Evolutionary conservation across 2,888 invertebrate genomes (phyloP).

Genomic region (Parnassius smintheus): DNA sequence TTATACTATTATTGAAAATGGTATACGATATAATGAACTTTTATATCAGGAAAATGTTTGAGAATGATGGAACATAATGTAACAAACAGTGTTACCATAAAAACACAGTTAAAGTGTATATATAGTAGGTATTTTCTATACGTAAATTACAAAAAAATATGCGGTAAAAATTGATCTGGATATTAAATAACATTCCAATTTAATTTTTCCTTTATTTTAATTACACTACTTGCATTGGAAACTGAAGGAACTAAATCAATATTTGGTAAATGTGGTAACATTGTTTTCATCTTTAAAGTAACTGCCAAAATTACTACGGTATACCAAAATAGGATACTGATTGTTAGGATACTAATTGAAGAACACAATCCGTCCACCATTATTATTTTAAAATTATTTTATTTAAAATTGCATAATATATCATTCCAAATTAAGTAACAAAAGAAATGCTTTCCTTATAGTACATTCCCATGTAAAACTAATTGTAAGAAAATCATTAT

Average conservation of each 20-base stretch:
- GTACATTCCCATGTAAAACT: conserved; percentile 39
- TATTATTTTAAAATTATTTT: background rate
- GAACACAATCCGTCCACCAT: background rate
- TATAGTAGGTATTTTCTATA: too few species aligned
- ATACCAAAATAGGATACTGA: too few species aligned
- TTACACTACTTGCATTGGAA: too few species aligned
- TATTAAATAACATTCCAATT: too few species aligned
- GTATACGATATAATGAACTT: conserved; percentile 24
- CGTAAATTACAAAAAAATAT: too few species aligned
- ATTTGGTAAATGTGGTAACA: background rate
- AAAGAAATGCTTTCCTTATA: conserved; percentile 30
- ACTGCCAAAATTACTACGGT: too few species aligned
- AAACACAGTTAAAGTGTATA: background rate
- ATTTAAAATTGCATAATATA: too few species aligned
- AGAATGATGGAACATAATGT: background rate
- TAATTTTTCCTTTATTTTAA: too few species aligned
- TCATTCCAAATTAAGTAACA: too few species aligned
- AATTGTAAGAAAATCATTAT: conserved; percentile 43
- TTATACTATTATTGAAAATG: conserved; percentile 5
- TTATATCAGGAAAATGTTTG: conserved; percentile 4
- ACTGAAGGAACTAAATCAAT: too few species aligned
- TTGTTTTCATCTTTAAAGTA: background rate
- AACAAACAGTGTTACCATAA: conserved; percentile 8
- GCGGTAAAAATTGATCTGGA: too few species aligned
- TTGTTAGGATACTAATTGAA: background rate